These are phyloP conservation scores for Orthonyx spaldingii DNA, from an alignment of 2,113 vertebrate species.

Conservation along the genomic window DNA sequence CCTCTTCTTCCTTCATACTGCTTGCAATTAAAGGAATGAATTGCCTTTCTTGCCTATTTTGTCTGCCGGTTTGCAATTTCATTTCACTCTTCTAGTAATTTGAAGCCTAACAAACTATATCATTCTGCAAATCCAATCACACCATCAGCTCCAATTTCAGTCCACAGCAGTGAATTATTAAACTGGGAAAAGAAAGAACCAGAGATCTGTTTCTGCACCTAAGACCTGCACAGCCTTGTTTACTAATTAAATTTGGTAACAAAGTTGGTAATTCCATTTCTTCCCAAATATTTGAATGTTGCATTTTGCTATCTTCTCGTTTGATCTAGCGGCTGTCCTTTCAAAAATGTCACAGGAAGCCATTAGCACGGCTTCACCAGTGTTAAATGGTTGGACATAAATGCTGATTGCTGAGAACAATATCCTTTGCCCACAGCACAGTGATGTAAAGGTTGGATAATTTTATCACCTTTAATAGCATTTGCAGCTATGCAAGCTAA, in stretches of 20 bases:
- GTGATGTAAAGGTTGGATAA: constrained; percentile 57
- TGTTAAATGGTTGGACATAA: constrained; percentile 58
- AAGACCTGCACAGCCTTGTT: not conserved
- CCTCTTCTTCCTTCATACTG: not conserved
- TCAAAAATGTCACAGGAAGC: constrained; percentile 60
- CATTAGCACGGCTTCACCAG: constrained; percentile 36
- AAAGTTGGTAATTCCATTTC: constrained; percentile 41
- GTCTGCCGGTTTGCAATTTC: not conserved
- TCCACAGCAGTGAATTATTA: not conserved
- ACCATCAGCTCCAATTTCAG: not conserved
- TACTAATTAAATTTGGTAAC: constrained; percentile 39
- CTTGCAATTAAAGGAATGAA: not conserved
- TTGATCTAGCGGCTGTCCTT: constrained; percentile 62
- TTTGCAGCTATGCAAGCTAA: constrained; percentile 62
- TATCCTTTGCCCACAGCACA: constrained; percentile 54
- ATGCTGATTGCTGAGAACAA: constrained; percentile 63
- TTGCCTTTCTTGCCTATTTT: not conserved
- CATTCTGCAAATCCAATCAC: not conserved
- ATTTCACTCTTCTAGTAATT: not conserved
- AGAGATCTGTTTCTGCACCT: not conserved
- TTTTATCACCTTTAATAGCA: constrained; percentile 65
- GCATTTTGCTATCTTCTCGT: constrained; percentile 30
- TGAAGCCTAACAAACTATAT: not conserved
- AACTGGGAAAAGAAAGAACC: not conserved
- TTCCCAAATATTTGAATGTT: constrained; percentile 58